Conservation (phyloP, 2,888 invertebrate genomes). For the Drosophila diplacantha region DNA sequence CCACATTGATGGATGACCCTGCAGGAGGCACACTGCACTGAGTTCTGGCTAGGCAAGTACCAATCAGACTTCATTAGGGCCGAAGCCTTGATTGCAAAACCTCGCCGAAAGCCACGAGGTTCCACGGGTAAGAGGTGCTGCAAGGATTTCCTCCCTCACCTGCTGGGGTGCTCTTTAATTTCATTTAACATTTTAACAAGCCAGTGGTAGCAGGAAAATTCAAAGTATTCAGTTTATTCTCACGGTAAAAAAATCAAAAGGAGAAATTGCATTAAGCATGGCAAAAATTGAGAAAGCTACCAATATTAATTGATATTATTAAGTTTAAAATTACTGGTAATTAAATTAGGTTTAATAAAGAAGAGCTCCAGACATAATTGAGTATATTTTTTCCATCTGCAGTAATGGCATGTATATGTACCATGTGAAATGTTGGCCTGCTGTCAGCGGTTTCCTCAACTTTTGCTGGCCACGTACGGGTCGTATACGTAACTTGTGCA, state of each 20-base stretch:
- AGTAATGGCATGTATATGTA: slow-evolving; percentile 1
- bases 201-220: neutral
- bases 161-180: slow-evolving; percentile 30
- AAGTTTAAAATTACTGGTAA: neutral
- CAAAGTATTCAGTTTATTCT: neutral
- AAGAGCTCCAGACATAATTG: neutral
- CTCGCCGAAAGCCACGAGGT: neutral
- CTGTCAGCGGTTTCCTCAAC: slow-evolving; percentile 17
- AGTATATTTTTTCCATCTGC: slow-evolving; percentile 4
- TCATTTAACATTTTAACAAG: slow-evolving; percentile 27
- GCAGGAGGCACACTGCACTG: slow-evolving; percentile 18
- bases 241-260: neutral
- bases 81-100: slow-evolving; percentile 25
- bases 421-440: slow-evolving; percentile 3
- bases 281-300: neutral
- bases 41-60: slow-evolving; percentile 20
- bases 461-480: slow-evolving; percentile 8
- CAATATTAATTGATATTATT: neutral
- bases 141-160: neutral
- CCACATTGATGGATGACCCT: slow-evolving; percentile 27
- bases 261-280: neutral
- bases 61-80: slow-evolving; percentile 34
- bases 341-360: neutral
- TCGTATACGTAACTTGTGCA: slow-evolving; percentile 18
- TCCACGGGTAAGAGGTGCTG: neutral